A percentile compares a stretch with the other conserved stretches of the same genome.
These are phyloP conservation scores for Syndactyla subalaris DNA, from an alignment of 2,797 vertebrate genomes.

Conservation along the genomic window DNA sequence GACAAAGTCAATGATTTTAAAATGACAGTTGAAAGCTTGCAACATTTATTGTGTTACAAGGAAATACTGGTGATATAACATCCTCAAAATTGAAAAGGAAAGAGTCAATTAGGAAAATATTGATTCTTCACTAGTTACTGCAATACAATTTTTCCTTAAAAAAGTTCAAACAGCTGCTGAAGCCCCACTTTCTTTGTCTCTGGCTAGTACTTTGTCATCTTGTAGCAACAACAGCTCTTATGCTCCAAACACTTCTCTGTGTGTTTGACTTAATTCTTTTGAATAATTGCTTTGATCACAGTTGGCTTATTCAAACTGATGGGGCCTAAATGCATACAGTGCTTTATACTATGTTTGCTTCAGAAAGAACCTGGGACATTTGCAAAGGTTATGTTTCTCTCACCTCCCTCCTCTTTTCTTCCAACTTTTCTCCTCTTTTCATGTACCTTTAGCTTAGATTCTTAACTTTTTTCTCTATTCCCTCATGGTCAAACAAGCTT, in stretches of 20 bases:
- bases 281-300: neutral
- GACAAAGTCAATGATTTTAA: neutral
- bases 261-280: neutral
- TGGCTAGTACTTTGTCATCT: neutral
- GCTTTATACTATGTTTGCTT: neutral
- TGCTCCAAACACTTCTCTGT: neutral
- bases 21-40: neutral
- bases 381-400: neutral
- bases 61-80: neutral
- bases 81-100: neutral
- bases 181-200: neutral
- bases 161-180: neutral
- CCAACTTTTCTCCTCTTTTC: slow-evolving; percentile 2
- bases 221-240: neutral
- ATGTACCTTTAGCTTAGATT: slow-evolving; percentile 28
- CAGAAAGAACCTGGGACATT: neutral
- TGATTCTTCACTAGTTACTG: neutral
- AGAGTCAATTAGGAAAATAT: neutral
- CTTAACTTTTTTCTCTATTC: neutral
- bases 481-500: slow-evolving; percentile 15
- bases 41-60: neutral
- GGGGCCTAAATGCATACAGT: neutral
- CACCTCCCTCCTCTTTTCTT: neutral
- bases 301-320: neutral
- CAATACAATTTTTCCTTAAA: neutral